These are phyloP conservation scores for Xiphorhynchus erythropygius DNA, from an alignment of 2,797 vertebrate species.

Conservation along the genomic window DNA sequence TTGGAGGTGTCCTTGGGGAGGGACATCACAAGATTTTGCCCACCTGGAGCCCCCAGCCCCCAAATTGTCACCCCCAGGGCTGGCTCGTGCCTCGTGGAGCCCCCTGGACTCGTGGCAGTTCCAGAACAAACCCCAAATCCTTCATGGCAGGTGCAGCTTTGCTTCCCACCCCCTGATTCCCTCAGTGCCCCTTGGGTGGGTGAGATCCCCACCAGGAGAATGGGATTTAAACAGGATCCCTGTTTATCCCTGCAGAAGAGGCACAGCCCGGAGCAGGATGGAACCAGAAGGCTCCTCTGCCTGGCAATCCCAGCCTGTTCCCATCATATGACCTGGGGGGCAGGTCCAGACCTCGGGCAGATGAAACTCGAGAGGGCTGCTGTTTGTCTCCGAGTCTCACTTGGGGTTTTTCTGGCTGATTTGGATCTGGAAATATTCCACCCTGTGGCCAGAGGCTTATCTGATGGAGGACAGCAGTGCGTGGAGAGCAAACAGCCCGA, in stretches of 20 bases:
- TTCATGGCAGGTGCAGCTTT: accelerated
- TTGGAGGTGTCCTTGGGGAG: not conserved
- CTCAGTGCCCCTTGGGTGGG: not conserved
- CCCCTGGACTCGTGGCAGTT: accelerated
- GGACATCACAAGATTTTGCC: not conserved
- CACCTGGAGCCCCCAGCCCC: not conserved
- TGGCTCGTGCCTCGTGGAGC: not conserved
- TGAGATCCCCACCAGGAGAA: not conserved
- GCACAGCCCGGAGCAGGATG: not conserved
- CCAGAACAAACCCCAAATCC: not conserved
- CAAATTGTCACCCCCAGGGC: not conserved
- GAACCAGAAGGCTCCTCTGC: not conserved
- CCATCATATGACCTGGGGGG: not conserved
- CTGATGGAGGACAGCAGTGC: slow-evolving; percentile 23
- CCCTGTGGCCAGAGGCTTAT: slow-evolving; percentile 7
- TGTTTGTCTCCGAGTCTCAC: not conserved
- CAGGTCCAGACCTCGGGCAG: slow-evolving; percentile 15
- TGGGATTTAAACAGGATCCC: too few species aligned
- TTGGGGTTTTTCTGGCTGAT: not conserved
- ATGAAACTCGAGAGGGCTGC: slow-evolving; percentile 6
- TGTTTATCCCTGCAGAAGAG: not conserved
- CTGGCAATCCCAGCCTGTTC: not conserved
- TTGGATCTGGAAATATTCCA: slow-evolving; percentile 16
- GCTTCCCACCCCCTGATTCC: accelerated
- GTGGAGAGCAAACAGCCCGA: slow-evolving; percentile 31